These are phyloP conservation scores for Microcebus lehilahytsara DNA, from an alignment of 2,113 vertebrate genomes.

Conservation along the genomic window DNA sequence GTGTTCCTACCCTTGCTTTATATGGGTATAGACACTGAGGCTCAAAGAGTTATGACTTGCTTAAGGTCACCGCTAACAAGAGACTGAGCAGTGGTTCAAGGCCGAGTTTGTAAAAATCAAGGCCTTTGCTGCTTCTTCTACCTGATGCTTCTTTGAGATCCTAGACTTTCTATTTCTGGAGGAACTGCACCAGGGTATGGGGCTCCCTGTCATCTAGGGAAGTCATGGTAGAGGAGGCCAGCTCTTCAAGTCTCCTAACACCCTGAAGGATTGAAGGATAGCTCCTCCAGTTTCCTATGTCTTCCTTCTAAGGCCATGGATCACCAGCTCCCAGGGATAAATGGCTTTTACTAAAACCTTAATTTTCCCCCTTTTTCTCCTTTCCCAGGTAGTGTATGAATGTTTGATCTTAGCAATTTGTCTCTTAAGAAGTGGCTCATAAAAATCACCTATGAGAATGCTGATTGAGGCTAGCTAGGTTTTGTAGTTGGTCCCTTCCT, in stretches of 20 bases:
- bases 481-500: background rate
- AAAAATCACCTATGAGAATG: background rate
- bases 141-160: background rate
- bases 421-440: slow-evolving; percentile 1
- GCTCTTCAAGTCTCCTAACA: background rate
- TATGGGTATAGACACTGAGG: background rate
- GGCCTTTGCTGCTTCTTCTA: background rate
- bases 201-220: background rate
- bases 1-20: background rate
- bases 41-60: background rate
- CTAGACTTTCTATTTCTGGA: background rate
- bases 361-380: background rate
- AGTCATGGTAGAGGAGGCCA: background rate
- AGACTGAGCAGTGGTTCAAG: background rate
- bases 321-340: background rate
- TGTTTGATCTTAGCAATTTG: slow-evolving; percentile 16
- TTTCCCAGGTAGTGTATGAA: background rate
- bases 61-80: background rate
- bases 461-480: background rate
- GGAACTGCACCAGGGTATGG: background rate
- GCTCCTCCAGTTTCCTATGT: background rate
- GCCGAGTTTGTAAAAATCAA: background rate
- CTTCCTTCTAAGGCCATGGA: background rate
- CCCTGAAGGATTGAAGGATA: background rate
- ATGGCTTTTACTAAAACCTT: background rate